Conservation (phyloP, 2,113 vertebrate species). For the Ia io region DNA sequence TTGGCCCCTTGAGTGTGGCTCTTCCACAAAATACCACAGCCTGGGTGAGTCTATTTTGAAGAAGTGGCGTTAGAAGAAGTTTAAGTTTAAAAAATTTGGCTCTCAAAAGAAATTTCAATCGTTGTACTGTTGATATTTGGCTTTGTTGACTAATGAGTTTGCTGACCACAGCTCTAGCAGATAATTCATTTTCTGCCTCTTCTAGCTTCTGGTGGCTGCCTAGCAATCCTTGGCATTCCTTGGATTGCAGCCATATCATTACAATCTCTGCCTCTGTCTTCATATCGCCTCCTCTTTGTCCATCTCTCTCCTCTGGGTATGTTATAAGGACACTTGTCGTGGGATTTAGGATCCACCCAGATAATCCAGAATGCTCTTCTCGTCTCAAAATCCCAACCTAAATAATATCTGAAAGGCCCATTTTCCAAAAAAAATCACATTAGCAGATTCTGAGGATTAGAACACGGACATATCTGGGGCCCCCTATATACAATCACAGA, state of each 20-base stretch:
- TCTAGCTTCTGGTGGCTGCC: background rate
- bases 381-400: background rate
- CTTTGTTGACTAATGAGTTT: no score
- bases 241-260: background rate
- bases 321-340: background rate
- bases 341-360: background rate
- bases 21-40: no score
- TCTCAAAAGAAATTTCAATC: no score
- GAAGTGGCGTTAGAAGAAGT: no score
- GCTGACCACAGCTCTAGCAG: no score
- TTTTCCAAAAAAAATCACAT: background rate
- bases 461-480: no score
- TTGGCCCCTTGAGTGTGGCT: no score
- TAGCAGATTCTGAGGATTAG: background rate
- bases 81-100: no score
- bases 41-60: no score
- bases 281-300: background rate
- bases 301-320: background rate
- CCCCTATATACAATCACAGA: background rate
- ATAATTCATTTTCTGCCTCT: background rate
- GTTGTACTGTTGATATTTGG: no score
- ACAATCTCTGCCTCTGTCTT: background rate
- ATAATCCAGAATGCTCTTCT: background rate
- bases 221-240: background rate
- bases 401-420: background rate